phyloP scores from a whole-genome alignment of 2,888 invertebrate genomes.

The Julus scanicus region DNA sequence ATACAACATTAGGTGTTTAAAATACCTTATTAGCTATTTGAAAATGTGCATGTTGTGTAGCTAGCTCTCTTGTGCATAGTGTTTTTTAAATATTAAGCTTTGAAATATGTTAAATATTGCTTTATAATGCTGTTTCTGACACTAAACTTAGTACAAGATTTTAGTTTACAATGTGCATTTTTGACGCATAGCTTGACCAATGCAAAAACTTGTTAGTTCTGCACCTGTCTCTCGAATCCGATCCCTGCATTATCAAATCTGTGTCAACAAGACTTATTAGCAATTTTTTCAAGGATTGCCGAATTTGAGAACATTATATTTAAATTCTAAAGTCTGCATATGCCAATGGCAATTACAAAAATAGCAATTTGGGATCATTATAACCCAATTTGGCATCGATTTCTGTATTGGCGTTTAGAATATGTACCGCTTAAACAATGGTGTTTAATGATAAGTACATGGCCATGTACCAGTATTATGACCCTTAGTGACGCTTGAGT shows the following conservation, averaged over 20 bases:
- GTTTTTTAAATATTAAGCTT: not conserved
- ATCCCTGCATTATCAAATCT: not conserved
- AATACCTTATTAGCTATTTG: too few relatives aligned
- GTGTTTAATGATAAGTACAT: not conserved
- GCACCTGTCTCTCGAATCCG: not conserved
- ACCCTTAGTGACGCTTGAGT: not conserved
- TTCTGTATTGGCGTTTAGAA: not conserved
- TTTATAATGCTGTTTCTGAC: too few relatives aligned
- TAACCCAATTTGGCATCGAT: not conserved
- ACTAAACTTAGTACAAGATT: too few relatives aligned
- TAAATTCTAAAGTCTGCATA: not conserved
- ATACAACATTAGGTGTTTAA: too few relatives aligned
- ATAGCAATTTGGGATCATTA: not conserved
- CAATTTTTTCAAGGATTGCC: not conserved
- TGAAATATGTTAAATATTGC: too few relatives aligned
- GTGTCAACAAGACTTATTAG: not conserved
- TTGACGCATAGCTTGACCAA: not conserved
- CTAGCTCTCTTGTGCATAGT: too few relatives aligned
- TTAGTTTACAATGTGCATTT: too few relatives aligned
- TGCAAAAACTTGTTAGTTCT: not conserved
- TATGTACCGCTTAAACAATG: not conserved
- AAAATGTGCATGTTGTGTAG: too few relatives aligned
- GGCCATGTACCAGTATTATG: not conserved
- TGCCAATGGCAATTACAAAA: not conserved
- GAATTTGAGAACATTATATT: not conserved